Percentiles rank a stretch among this genome's conserved stretches.
phyloP scores from a whole-genome alignment of 2,888 invertebrate species.

The Trypoxylon attenuatum region DNA sequence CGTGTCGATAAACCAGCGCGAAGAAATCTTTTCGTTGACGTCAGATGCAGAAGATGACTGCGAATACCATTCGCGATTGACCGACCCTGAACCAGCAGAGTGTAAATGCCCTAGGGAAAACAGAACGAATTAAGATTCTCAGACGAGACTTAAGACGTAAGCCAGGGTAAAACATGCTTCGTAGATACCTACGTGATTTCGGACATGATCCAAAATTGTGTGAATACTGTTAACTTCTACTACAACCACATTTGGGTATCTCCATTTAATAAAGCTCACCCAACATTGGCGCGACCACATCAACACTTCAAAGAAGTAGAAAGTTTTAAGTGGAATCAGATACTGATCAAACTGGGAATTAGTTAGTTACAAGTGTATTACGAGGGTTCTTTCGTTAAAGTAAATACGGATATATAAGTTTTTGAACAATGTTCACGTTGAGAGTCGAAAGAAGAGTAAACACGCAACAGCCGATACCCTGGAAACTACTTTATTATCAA shows the following conservation, averaged over 20 bases:
- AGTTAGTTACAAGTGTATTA: too few relatives aligned
- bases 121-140: too few relatives aligned
- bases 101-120: constrained; percentile 65
- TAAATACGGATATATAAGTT: too few relatives aligned
- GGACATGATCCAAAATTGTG: constrained; percentile 67
- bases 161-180: too few relatives aligned
- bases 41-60: constrained; percentile 60
- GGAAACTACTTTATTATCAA: constrained; percentile 9
- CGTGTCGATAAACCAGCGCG: constrained; percentile 81
- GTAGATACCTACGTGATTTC: constrained; percentile 68
- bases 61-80: constrained; percentile 59
- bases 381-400: too few relatives aligned
- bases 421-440: constrained; percentile 1
- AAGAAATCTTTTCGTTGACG: constrained; percentile 77
- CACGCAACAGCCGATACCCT: not conserved
- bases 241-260: constrained; percentile 62
- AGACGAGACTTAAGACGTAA: too few relatives aligned
- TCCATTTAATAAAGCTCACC: constrained; percentile 68
- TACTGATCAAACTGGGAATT: too few relatives aligned
- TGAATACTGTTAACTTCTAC: constrained; percentile 64
- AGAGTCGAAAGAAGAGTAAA: not conserved
- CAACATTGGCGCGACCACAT: constrained; percentile 65
- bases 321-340: not conserved
- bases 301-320: constrained; percentile 49
- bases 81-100: constrained; percentile 66